Evolutionary conservation across 1,140 invertebrate species (phyloP).

Genomic region (Dinothrombium tinctorium): DNA sequence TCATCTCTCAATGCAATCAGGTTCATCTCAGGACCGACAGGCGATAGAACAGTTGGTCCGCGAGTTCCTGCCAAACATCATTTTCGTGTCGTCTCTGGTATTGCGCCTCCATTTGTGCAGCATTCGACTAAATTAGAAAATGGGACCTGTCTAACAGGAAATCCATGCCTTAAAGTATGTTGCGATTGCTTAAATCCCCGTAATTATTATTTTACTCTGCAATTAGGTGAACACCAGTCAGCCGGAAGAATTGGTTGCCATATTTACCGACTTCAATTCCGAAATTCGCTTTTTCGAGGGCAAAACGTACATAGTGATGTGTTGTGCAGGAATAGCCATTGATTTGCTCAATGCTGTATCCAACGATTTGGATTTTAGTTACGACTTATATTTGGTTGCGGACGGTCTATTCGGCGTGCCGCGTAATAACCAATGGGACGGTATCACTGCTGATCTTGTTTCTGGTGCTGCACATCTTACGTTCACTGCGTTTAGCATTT

Average conservation of each 20-base stretch:
- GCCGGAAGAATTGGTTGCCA: slow-evolving; percentile 17
- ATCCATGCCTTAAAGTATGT: slow-evolving; percentile 39
- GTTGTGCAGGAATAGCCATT: slow-evolving; percentile 71
- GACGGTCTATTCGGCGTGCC: slow-evolving; percentile 45
- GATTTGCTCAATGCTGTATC: slow-evolving; percentile 62
- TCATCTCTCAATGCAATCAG: slow-evolving; percentile 58
- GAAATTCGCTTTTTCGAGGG: slow-evolving; percentile 15
- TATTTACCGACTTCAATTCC: slow-evolving; percentile 17
- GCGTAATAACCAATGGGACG: slow-evolving; percentile 39
- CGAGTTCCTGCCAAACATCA: slow-evolving; percentile 26
- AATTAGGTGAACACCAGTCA: background rate
- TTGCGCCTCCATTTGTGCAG: slow-evolving; percentile 64
- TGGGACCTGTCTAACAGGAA: slow-evolving; percentile 26
- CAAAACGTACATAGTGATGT: slow-evolving; percentile 32
- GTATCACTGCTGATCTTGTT: slow-evolving; percentile 57
- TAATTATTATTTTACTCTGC: background rate
- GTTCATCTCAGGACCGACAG: slow-evolving; percentile 39
- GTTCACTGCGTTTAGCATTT: slow-evolving; percentile 65
- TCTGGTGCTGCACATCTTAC: slow-evolving; percentile 64
- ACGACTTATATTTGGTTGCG: slow-evolving; percentile 57
- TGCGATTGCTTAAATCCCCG: background rate
- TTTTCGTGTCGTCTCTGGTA: slow-evolving; percentile 55
- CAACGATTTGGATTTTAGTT: slow-evolving; percentile 61
- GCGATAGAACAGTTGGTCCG: slow-evolving; percentile 12
- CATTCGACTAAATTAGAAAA: slow-evolving; percentile 28